These are phyloP conservation scores for Rattus rattus DNA, from an alignment of 2,113 vertebrate genomes.

Conservation along the genomic window DNA sequence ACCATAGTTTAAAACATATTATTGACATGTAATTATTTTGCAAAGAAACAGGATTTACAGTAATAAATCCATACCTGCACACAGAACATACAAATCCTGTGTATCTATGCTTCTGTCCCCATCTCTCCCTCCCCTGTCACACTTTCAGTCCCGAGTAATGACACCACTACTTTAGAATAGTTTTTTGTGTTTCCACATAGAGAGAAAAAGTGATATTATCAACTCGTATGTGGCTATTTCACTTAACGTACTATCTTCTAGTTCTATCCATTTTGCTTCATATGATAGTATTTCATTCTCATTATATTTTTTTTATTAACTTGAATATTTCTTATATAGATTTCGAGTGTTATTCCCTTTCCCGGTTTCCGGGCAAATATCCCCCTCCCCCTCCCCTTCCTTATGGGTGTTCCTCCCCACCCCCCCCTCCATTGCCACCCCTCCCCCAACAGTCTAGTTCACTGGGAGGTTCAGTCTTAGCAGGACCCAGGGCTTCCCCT, in stretches of 20 bases:
- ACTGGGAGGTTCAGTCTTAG: too few relatives aligned
- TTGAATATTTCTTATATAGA: too few relatives aligned
- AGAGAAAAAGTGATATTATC: background rate
- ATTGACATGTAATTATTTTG: background rate
- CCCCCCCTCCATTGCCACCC: too few relatives aligned
- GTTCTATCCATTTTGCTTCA: background rate
- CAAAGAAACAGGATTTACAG: background rate
- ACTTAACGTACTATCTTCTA: background rate
- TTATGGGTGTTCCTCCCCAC: too few relatives aligned
- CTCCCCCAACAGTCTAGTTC: too few relatives aligned
- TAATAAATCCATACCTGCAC: background rate
- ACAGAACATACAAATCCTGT: background rate
- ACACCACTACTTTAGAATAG: background rate
- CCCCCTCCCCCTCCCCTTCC: too few relatives aligned
- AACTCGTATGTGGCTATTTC: background rate
- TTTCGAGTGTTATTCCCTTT: too few relatives aligned
- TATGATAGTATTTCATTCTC: background rate
- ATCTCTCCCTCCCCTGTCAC: too few relatives aligned
- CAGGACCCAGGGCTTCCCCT: too few relatives aligned
- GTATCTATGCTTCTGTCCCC: too few relatives aligned
- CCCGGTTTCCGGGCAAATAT: too few relatives aligned
- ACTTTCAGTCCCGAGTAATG: background rate
- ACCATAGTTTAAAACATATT: background rate
- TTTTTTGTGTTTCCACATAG: background rate
- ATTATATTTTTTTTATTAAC: background rate